Conservation (phyloP, 2,797 vertebrate genomes). For the Natrix natrix region DNA sequence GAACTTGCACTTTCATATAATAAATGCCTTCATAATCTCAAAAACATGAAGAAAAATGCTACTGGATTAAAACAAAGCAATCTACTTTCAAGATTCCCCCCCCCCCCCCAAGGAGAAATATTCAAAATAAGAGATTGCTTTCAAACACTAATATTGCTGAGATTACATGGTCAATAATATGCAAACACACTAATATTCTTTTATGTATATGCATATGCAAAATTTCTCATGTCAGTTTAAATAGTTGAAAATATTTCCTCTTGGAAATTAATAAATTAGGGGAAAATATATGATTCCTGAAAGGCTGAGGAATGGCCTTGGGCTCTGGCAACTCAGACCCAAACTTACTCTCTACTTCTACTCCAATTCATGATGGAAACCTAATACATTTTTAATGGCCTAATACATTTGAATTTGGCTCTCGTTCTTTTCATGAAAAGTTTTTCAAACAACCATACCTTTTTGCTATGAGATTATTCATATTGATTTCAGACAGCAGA, state of each 20-base stretch:
- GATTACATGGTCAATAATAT: neutral
- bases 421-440: neutral
- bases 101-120: neutral
- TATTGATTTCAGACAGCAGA: slow-evolving; percentile 86
- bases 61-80: neutral
- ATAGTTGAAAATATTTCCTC: neutral
- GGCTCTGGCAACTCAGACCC: neutral
- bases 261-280: neutral
- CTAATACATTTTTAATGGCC: neutral
- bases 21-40: neutral
- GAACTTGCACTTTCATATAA: neutral
- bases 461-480: slow-evolving; percentile 82
- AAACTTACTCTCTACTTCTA: neutral
- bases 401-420: neutral
- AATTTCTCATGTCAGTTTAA: neutral
- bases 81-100: neutral
- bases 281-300: neutral
- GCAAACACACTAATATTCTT: neutral
- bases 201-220: neutral
- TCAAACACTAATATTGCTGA: neutral
- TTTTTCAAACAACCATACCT: slow-evolving; percentile 73
- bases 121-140: neutral
- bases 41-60: neutral
- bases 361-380: neutral
- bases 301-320: neutral